Conservation (phyloP, 2,797 vertebrate genomes). For the Gouania willdenowi region DNA sequence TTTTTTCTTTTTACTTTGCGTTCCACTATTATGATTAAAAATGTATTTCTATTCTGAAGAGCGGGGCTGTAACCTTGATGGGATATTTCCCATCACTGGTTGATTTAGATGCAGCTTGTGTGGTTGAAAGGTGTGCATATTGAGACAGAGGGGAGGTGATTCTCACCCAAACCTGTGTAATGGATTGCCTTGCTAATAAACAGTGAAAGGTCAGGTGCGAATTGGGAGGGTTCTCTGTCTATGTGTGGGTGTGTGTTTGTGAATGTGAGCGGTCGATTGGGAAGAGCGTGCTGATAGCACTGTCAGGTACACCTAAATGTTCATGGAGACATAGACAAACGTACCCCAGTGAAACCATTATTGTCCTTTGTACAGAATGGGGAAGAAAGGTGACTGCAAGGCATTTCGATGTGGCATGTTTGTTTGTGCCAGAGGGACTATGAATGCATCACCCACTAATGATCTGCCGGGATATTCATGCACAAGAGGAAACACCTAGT, state of each 20-base stretch:
- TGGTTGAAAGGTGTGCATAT: slow-evolving; percentile 31
- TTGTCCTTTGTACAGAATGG: too few relatives aligned
- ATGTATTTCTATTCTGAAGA: slow-evolving; percentile 38
- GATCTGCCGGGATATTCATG: too few relatives aligned
- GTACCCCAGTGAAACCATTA: too few relatives aligned
- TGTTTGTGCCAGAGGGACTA: too few relatives aligned
- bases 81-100: slow-evolving; percentile 54
- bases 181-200: slow-evolving; percentile 81
- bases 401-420: too few relatives aligned
- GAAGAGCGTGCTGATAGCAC: slow-evolving; percentile 75
- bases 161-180: slow-evolving; percentile 58
- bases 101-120: slow-evolving; percentile 63
- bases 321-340: too few relatives aligned
- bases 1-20: neutral
- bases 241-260: slow-evolving; percentile 2
- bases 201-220: slow-evolving; percentile 71
- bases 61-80: slow-evolving; percentile 37
- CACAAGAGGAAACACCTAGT: too few relatives aligned
- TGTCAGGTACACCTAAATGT: too few relatives aligned
- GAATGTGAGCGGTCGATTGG: slow-evolving; percentile 33
- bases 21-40: slow-evolving; percentile 2
- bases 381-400: too few relatives aligned
- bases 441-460: too few relatives aligned
- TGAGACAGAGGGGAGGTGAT: neutral
- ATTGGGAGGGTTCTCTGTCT: slow-evolving; percentile 5